Conservation (phyloP, 2,113 vertebrate species). For the Lates calcarifer region DNA sequence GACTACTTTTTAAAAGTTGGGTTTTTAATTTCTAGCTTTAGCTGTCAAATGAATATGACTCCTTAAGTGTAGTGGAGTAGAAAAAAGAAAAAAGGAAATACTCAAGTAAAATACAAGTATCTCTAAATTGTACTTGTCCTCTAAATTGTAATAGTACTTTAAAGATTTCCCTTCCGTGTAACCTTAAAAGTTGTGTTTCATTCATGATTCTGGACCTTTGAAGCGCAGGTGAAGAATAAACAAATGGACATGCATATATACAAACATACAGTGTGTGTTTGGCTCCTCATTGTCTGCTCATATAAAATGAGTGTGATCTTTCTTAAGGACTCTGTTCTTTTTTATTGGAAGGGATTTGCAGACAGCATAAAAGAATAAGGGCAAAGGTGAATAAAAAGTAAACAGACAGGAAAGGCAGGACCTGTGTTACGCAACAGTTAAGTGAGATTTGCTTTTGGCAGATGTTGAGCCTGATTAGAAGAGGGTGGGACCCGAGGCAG, state of each 20-base stretch:
- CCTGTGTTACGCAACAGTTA: slow-evolving; percentile 17
- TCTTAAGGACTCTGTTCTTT: not conserved
- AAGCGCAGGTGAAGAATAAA: not conserved
- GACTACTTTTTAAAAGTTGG: too few relatives aligned
- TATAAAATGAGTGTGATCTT: not conserved
- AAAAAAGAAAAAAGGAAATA: too few relatives aligned
- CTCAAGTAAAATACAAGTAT: too few relatives aligned
- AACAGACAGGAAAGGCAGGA: not conserved
- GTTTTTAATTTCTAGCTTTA: too few relatives aligned
- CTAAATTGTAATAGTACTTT: too few relatives aligned
- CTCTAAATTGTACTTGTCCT: too few relatives aligned
- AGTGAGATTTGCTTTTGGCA: slow-evolving; percentile 9
- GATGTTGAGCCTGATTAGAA: slow-evolving; percentile 38
- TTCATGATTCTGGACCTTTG: not conserved
- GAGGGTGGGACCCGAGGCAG: not conserved
- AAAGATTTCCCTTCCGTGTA: too few relatives aligned
- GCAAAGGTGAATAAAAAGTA: not conserved
- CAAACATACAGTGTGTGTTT: not conserved
- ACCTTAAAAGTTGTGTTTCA: too few relatives aligned
- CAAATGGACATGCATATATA: too few relatives aligned
- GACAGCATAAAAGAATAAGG: not conserved
- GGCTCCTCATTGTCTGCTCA: not conserved
- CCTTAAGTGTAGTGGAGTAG: too few relatives aligned
- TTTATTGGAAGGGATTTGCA: not conserved
- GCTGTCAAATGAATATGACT: too few relatives aligned